A percentile compares a stretch with the other conserved stretches of the same genome.
These are phyloP conservation scores for Orius insidiosus DNA, from an alignment of 1,140 invertebrate species.

Conservation along the genomic window DNA sequence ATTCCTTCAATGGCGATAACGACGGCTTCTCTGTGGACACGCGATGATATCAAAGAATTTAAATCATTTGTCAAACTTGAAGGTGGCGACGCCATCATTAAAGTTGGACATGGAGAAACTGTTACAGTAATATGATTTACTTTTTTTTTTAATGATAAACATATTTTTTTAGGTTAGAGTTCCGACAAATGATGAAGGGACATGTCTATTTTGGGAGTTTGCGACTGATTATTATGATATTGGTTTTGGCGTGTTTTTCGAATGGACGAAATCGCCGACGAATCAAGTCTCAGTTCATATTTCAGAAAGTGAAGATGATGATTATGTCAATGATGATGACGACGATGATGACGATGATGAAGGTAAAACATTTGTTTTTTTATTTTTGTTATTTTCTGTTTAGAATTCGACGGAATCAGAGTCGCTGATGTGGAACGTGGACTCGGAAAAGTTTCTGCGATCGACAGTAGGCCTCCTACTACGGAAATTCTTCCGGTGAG, in stretches of 20 bases:
- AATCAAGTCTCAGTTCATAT: constrained; percentile 76
- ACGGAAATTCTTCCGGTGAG: constrained; percentile 82
- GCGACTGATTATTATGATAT: constrained; percentile 97
- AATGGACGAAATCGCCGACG: constrained; percentile 79
- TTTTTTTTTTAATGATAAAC: not conserved
- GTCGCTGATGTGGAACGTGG: constrained; percentile 15
- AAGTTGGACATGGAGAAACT: constrained; percentile 92
- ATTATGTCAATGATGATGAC: constrained; percentile 60
- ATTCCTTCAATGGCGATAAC: constrained; percentile 12
- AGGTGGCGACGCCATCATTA: constrained; percentile 80
- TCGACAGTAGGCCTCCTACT: constrained; percentile 33
- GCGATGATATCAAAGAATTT: constrained; percentile 77
- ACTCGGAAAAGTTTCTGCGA: not conserved
- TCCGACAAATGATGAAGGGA: constrained; percentile 87
- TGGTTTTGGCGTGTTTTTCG: constrained; percentile 96
- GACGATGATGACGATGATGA: constrained; percentile 25
- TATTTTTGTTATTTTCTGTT: constrained; percentile 15
- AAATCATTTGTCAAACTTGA: constrained; percentile 74
- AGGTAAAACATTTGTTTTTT: not conserved
- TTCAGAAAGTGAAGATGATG: constrained; percentile 81
- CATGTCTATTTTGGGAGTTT: constrained; percentile 98
- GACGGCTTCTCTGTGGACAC: constrained; percentile 82
- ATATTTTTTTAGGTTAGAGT: constrained; percentile 54
- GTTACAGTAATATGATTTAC: constrained; percentile 51
- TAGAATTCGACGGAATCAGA: constrained; percentile 11